Evolutionary conservation across 2,113 vertebrate genomes (phyloP).

Genomic region (Brachyistius frenatus): DNA sequence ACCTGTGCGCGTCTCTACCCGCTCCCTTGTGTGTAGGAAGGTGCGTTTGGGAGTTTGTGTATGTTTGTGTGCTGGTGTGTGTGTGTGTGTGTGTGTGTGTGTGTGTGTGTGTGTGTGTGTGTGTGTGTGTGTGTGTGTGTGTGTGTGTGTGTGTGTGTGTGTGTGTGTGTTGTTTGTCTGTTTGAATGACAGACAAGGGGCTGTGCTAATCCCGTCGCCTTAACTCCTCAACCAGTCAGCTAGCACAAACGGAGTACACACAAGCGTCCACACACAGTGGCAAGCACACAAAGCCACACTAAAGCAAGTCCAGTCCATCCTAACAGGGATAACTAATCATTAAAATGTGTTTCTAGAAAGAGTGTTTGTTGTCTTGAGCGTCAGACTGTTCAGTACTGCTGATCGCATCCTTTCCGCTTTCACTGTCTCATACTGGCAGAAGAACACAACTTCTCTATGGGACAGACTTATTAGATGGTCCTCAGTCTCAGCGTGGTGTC

Average conservation of each 20-base stretch:
- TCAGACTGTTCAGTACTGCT: constrained; percentile 13
- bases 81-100: background rate
- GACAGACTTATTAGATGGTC: constrained; percentile 48
- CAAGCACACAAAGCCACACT: constrained; percentile 25
- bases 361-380: constrained; percentile 15
- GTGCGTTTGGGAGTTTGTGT: constrained; percentile 16
- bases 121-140: background rate
- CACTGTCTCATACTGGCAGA: constrained; percentile 36
- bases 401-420: constrained; percentile 28
- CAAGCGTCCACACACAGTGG: constrained; percentile 22
- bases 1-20: constrained; percentile 49
- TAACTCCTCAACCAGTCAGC: constrained; percentile 41
- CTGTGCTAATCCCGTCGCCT: constrained; percentile 38
- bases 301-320: constrained; percentile 31
- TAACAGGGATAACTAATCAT: constrained; percentile 53
- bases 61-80: background rate
- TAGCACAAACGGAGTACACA: constrained; percentile 35
- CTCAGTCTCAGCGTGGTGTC: constrained; percentile 52
- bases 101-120: background rate
- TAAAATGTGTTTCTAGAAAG: constrained; percentile 31
- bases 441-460: constrained; percentile 46
- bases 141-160: constrained; percentile 3
- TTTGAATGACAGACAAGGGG: constrained; percentile 40
- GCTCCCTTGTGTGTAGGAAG: constrained; percentile 28
- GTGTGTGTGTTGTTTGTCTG: background rate